Conservation (phyloP, 2,888 invertebrate genomes). For the Odontocolon sp. region DNA sequence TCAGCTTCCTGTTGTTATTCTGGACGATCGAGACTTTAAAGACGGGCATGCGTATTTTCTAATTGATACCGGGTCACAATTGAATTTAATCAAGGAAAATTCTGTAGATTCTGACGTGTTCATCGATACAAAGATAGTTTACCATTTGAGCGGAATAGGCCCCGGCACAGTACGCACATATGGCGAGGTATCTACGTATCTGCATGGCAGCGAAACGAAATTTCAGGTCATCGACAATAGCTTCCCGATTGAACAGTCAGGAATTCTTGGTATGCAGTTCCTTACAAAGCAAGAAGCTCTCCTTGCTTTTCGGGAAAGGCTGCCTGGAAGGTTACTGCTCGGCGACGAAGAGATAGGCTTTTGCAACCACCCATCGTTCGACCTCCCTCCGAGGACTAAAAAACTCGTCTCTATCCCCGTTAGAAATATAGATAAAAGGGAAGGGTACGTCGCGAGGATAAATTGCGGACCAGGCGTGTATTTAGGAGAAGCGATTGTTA, state of each 20-base stretch:
- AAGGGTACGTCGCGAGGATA: slow-evolving; percentile 23
- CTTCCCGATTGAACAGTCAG: slow-evolving; percentile 19
- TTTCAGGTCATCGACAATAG: slow-evolving; percentile 27
- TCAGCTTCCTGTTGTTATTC: slow-evolving; percentile 1
- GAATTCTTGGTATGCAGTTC: slow-evolving; percentile 29
- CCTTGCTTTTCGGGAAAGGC: slow-evolving; percentile 7
- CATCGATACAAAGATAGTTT: slow-evolving; percentile 9
- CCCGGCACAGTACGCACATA: slow-evolving; percentile 14
- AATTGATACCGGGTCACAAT: slow-evolving; percentile 21
- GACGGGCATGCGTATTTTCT: slow-evolving; percentile 16
- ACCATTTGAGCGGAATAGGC: slow-evolving; percentile 32
- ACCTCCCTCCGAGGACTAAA: slow-evolving; percentile 30
- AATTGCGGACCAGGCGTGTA: slow-evolving; percentile 30
- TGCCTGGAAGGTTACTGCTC: slow-evolving; percentile 5
- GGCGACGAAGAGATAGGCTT: not conserved
- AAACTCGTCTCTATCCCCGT: slow-evolving; percentile 24
- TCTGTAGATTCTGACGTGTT: not conserved
- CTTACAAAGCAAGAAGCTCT: slow-evolving; percentile 9
- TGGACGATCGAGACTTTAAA: not conserved
- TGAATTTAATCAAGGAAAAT: slow-evolving; percentile 12
- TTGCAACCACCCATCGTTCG: not conserved
- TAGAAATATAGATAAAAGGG: not conserved
- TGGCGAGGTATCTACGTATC: not conserved
- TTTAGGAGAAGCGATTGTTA: slow-evolving; percentile 18
- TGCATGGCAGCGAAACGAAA: not conserved